These are phyloP conservation scores for Drosophila leontia DNA, from an alignment of 1,140 invertebrate genomes.

Conservation along the genomic window DNA sequence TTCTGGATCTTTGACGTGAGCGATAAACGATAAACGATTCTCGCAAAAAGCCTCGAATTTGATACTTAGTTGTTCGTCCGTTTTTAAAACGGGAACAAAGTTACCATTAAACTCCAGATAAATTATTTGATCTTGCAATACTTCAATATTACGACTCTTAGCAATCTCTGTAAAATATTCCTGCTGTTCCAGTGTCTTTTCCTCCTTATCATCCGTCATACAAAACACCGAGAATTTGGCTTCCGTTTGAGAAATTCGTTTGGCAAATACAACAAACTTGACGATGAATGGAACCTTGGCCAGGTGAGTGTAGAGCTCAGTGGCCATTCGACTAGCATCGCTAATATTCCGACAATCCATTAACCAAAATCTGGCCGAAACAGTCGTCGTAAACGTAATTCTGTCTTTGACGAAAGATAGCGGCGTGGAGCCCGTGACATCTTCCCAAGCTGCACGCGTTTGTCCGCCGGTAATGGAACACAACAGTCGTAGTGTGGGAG, in stretches of 20 bases:
- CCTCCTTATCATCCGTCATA: slow-evolving; percentile 99
- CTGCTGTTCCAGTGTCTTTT: slow-evolving; percentile 98
- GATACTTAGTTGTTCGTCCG: slow-evolving; percentile 96
- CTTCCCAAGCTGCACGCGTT: slow-evolving; percentile 99
- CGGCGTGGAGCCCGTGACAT: slow-evolving; percentile 99
- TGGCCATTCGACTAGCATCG: slow-evolving; percentile 99
- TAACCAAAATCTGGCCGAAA: slow-evolving; percentile 99
- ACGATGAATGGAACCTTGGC: slow-evolving; percentile 99
- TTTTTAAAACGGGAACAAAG: slow-evolving; percentile 97
- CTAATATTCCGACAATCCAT: slow-evolving; percentile 99
- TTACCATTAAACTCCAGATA: slow-evolving; percentile 99
- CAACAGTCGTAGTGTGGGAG: slow-evolving; percentile 96
- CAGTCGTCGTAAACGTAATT: slow-evolving; percentile 99
- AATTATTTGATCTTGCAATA: slow-evolving; percentile 97
- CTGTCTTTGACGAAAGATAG: slow-evolving; percentile 99
- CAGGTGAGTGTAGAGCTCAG: slow-evolving; percentile 96
- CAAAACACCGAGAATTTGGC: slow-evolving; percentile 98
- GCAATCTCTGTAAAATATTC: slow-evolving; percentile 98
- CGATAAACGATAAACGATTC: slow-evolving; percentile 96
- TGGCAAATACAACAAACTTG: slow-evolving; percentile 97
- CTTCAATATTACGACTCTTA: slow-evolving; percentile 98
- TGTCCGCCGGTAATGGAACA: slow-evolving; percentile 99
- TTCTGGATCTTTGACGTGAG: slow-evolving; percentile 94
- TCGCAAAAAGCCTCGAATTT: slow-evolving; percentile 98
- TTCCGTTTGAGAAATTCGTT: slow-evolving; percentile 95